Evolutionary conservation across 2,113 vertebrate genomes (phyloP).

Genomic region (Saccopteryx leptura): DNA sequence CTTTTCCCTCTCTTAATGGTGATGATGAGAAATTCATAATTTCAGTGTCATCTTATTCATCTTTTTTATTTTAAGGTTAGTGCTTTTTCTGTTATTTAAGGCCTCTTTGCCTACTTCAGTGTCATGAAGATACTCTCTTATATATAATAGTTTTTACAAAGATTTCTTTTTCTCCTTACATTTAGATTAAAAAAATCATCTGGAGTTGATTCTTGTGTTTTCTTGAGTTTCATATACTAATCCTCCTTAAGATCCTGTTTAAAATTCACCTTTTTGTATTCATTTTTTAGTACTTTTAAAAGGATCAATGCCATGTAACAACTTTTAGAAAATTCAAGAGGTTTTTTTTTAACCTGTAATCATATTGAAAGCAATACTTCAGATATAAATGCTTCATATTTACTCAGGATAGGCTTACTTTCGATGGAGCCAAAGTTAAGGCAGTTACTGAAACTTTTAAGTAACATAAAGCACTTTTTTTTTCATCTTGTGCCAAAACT

Average conservation of each 20-base stretch:
- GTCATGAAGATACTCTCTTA: background rate
- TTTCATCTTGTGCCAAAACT: slow-evolving; percentile 89
- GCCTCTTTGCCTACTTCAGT: background rate
- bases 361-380: slow-evolving; percentile 87
- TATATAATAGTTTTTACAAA: background rate
- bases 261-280: slow-evolving; percentile 53
- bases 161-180: background rate
- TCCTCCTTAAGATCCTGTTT: background rate
- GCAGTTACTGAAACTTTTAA: slow-evolving; percentile 88
- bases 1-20: background rate
- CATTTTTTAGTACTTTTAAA: slow-evolving; percentile 26
- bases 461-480: slow-evolving; percentile 87
- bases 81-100: slow-evolving; percentile 2
- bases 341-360: background rate
- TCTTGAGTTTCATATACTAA: background rate
- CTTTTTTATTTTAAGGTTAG: background rate
- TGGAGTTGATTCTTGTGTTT: slow-evolving; percentile 63
- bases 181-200: slow-evolving; percentile 58
- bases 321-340: slow-evolving; percentile 41
- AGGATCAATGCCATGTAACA: slow-evolving; percentile 27
- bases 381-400: slow-evolving; percentile 87
- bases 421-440: slow-evolving; percentile 85
- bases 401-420: slow-evolving; percentile 83
- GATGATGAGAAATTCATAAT: background rate
- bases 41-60: slow-evolving; percentile 19